Conservation (phyloP, 2,888 invertebrate species). For the Luperina testacea region DNA sequence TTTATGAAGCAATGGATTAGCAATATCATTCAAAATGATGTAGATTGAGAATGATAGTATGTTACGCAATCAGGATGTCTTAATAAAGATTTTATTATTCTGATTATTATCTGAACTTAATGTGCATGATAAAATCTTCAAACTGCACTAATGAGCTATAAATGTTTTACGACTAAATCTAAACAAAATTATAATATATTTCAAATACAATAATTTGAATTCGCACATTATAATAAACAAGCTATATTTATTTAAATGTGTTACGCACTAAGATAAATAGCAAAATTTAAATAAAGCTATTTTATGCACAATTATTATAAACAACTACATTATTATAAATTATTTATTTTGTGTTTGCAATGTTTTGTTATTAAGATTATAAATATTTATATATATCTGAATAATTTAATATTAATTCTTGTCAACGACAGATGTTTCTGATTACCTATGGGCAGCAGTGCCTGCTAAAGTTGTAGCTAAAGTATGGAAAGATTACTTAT, state of each 20-base stretch:
- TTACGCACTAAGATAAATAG: conserved; percentile 35
- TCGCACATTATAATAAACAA: conserved; percentile 29
- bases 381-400: conserved; percentile 4
- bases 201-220: conserved; percentile 48
- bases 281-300: conserved; percentile 37
- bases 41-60: no score
- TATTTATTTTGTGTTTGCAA: conserved; percentile 25
- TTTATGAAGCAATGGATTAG: background rate
- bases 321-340: conserved; percentile 29
- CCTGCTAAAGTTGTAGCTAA: background rate
- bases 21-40: no score
- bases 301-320: conserved; percentile 30
- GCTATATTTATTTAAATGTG: conserved; percentile 32
- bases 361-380: conserved; percentile 18
- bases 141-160: conserved; percentile 27
- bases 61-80: background rate
- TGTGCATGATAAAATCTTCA: conserved; percentile 16
- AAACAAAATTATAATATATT: conserved; percentile 33
- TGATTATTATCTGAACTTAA: conserved; percentile 17
- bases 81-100: conserved; percentile 17
- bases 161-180: conserved; percentile 40
- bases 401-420: conserved; percentile 6
- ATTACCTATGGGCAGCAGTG: background rate
- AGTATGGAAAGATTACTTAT: no score
- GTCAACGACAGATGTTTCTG: background rate